Evolutionary conservation across 2,888 invertebrate species (phyloP), one percentile per base, ranked within the genome.

Genomic region (Polia nebulosa): DNA sequence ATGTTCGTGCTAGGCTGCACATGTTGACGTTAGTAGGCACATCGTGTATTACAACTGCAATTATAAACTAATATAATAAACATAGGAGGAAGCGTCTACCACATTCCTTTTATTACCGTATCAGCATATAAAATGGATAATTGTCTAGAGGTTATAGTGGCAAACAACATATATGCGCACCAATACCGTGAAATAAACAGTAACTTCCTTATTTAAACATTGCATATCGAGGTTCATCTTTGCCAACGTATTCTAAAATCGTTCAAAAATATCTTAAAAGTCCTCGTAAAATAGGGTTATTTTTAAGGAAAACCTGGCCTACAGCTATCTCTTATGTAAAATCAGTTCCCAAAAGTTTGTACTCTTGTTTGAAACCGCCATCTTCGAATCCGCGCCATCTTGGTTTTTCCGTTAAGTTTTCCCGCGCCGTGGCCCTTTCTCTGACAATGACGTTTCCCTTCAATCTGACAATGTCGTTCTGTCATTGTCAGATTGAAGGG

Each of bases 21-120:
- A 9, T 22, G 29, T 66, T 66, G 36, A 27, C 9, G 52, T 20
- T 39, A 70, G 8, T 39, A 39, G 25, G 39, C 53, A 53, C 52
- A 22, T 74, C 64, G 11, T 53, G 27, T 36, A 32, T 36, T 51
- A 34, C 36, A 32, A 15, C 32, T 32, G 52, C 53, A 68, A 70
- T 75, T 70, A 70, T 51, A 15, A 58, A n/a, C 27, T 25, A 36
- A 57, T 67, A 44, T 34, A 62, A 55, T 64, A 63, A 72, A 52
- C 61, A 57, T 58, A 78, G 20, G 22, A 80, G 76, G 76, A 77
- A 80, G 64, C 76, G 29, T 70, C 57, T 64, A 55, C 56, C 29
- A 52, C 70, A 70, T 79, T 76, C 76, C 77, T 70, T 76, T 80
- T 67, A 78, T 80, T 76, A 72, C 67, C 64, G 11, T 72, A 78